Evolutionary conservation across 1,140 invertebrate species (phyloP).

Genomic region (Lepidostoma basale): DNA sequence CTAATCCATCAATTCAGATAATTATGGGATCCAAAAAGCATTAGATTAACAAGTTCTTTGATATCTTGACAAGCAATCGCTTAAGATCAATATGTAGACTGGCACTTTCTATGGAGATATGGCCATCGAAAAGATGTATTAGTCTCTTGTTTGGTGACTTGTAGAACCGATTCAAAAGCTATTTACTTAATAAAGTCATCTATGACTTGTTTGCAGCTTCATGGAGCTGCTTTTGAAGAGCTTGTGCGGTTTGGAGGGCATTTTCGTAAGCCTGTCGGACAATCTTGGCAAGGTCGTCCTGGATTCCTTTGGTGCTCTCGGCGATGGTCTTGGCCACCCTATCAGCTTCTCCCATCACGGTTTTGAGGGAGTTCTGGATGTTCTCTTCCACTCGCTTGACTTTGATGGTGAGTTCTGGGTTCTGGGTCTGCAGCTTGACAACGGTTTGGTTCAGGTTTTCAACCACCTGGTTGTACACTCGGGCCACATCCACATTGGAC

Average conservation of each 20-base stretch:
- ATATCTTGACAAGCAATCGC: too few species aligned
- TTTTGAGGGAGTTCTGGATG: conserved; percentile 37
- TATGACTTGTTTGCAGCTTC: conserved; percentile 42
- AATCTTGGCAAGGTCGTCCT: conserved; percentile 36
- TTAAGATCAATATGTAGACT: too few species aligned
- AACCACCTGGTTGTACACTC: conserved; percentile 26
- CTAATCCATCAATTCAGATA: too few species aligned
- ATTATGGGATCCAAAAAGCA: too few species aligned
- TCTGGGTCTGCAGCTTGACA: conserved; percentile 31
- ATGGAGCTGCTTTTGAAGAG: conserved; percentile 36
- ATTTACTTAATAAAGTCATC: not conserved
- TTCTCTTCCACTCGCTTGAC: conserved; percentile 38
- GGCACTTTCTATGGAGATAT: too few species aligned
- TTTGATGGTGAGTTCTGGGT: conserved; percentile 35
- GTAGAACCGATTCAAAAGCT: too few species aligned
- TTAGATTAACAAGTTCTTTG: too few species aligned
- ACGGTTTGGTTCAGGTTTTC: conserved; percentile 42
- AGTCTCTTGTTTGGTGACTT: too few species aligned
- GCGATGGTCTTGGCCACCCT: conserved; percentile 36
- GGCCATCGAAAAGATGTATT: too few species aligned
- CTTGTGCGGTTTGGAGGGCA: conserved; percentile 32
- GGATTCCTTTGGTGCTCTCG: conserved; percentile 39
- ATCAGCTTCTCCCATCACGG: conserved; percentile 37
- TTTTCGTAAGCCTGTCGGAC: conserved; percentile 42
- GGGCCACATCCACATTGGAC: conserved; percentile 26